Evolutionary conservation across 2,888 invertebrate species (phyloP), one percentile per base, ranked within the genome.

Genomic region (Spicauda simplicius): DNA sequence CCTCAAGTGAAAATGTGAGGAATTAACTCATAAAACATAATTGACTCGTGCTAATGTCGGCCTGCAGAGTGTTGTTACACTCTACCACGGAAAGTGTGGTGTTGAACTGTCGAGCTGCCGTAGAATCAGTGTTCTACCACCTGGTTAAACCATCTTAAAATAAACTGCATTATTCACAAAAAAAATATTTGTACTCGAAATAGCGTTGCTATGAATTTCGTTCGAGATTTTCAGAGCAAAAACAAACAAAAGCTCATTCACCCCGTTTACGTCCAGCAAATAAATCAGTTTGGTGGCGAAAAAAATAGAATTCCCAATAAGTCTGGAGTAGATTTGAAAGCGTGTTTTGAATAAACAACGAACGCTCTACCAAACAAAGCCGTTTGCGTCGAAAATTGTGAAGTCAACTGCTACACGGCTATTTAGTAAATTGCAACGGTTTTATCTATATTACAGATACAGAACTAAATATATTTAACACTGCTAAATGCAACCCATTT

Each of bases 281-380:
- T 66, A 60, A 66, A 66, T 66, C 66, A 66, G 59, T 60, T 66
- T 60, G 66, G 60, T 50, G 66, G 60, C 59, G 66, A 55, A 60
- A 66, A 66, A 60, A 64, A 64, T 55, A 48, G 59, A 59, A 59
- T 33, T 54, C n/a, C 60, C 66, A 66, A 66, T 66, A 66, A 60
- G 60, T 60, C 65, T 60, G 54, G 14, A 59, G 59, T 65, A 60
- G 66, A 66, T 66, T 66, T 66, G 66, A 60, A 66, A 66, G 48
- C 66, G 66, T 66, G 66, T 60, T 66, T 59, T 60, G 54, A 66
- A 66, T 66, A 66, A 66, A 65, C 65, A 65, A 65, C 58, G 45
- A 10, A 11, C n/a, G 56, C 18, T 20, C 45, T 33, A 20, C 54
- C 54, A 65, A 66, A 65, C 64, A 65, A 65, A 59, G 41, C 33